Evolutionary conservation across 2,888 invertebrate species (phyloP).

Genomic region (Harpalus rubripes): DNA sequence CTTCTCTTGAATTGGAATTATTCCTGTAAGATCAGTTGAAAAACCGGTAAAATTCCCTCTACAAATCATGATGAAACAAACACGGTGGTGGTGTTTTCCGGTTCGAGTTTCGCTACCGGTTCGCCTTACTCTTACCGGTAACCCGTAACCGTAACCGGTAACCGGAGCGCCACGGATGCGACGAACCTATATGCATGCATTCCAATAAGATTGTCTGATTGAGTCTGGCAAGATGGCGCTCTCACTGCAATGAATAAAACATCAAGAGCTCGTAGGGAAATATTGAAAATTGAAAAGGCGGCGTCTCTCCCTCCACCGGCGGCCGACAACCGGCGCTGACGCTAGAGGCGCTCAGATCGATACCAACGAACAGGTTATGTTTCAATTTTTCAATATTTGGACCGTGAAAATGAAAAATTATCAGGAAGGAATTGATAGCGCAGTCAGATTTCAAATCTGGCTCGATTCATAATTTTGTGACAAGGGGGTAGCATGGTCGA

Average conservation of each 20-base stretch:
- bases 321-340: not conserved
- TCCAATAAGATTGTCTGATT: slow-evolving; percentile 78
- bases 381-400: slow-evolving; percentile 65
- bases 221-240: slow-evolving; percentile 77
- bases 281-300: slow-evolving; percentile 78
- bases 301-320: slow-evolving; percentile 77
- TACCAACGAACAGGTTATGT: slow-evolving; percentile 59
- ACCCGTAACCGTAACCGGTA: slow-evolving; percentile 33
- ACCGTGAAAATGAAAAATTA: slow-evolving; percentile 64
- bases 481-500: too few species aligned
- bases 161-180: slow-evolving; percentile 73
- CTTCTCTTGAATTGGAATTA: not conserved
- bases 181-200: slow-evolving; percentile 75
- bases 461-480: too few species aligned
- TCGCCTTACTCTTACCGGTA: slow-evolving; percentile 38
- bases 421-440: slow-evolving; percentile 34
- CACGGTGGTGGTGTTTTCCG: slow-evolving; percentile 30
- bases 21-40: not conserved
- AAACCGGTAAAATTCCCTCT: not conserved
- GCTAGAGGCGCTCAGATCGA: slow-evolving; percentile 55
- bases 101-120: slow-evolving; percentile 38
- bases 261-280: slow-evolving; percentile 78
- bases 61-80: slow-evolving; percentile 51
- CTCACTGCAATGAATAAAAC: slow-evolving; percentile 79
- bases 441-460: too few species aligned